A percentile compares a stretch with the other conserved stretches of the same genome.
Conservation (phyloP, 2,888 invertebrate genomes). For the Dryadula phaetusa region DNA sequence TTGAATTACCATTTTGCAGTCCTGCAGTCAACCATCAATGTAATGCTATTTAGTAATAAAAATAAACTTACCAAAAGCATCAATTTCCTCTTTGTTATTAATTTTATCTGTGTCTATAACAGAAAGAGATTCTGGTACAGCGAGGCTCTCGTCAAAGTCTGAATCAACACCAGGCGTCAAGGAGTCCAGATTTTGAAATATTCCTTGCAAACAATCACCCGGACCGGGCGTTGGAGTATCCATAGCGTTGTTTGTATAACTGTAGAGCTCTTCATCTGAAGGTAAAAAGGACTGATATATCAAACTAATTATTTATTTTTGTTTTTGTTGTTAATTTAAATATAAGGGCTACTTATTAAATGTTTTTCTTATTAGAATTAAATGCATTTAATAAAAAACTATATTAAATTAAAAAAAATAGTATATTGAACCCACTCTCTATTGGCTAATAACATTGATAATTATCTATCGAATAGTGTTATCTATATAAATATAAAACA, state of each 20-base stretch:
- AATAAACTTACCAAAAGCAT: constrained; percentile 54
- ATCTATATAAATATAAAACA: constrained; percentile 9
- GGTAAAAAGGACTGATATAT: constrained; percentile 35
- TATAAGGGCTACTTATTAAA: no score
- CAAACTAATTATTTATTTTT: no score
- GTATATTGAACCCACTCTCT: background rate
- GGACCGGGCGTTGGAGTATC: constrained; percentile 73
- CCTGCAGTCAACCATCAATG: no score
- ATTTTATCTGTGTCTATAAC: constrained; percentile 83
- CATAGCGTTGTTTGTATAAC: constrained; percentile 79
- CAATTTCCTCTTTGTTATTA: constrained; percentile 64
- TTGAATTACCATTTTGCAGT: no score
- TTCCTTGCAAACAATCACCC: constrained; percentile 76
- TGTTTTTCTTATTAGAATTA: no score
- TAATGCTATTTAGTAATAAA: background rate
- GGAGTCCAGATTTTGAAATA: constrained; percentile 81
- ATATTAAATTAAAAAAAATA: background rate
- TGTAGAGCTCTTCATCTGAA: constrained; percentile 76
- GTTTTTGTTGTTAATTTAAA: no score
- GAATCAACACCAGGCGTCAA: constrained; percentile 84
- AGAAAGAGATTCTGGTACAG: constrained; percentile 90
- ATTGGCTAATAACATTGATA: background rate
- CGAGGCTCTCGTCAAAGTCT: constrained; percentile 92
- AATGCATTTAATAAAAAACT: no score
- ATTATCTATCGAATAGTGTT: background rate